Base-by-base conservation (phyloP, 2,113 vertebrate species). In the Trichomycterus rosablanca region DNA sequence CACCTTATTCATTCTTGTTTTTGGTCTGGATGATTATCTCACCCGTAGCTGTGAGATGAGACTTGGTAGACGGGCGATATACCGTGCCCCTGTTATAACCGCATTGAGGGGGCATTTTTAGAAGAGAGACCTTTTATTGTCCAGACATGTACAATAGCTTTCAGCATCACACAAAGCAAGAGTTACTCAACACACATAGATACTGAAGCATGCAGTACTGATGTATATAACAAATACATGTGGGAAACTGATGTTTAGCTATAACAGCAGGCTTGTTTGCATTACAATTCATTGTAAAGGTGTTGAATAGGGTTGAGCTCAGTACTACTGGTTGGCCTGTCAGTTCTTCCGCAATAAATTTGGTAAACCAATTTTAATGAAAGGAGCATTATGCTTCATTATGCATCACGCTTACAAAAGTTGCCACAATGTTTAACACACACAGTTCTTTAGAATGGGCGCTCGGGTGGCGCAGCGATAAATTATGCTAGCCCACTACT, bases 1-100 rank as follows among this genome's bases (percentile, higher is more conserved):
- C 42, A 77, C 75, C 74, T 81, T 76, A 78, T 72, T 79, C 72
- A 71, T 57, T 61, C 48, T 51, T 58, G 61, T 65, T 51, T 55
- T 43, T 30, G 26, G 66, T n/a, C 62, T 63, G 26, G 49, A 69
- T 57, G 67, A 73, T 72, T 68, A 68, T 59, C 50, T 32, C 53
- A 26, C 61, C 24, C 18, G 24, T 16, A 45, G 56, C 66, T 73
- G 43, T 61, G 56, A 37, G 30, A 35, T 32, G 32, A 5, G 5
- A 54, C 10, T 46, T 58, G 52, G 20, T 43, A 67, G 64, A 72
- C 52, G 32, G 43, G 14, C 37, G 45, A 69, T 52, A 56, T 37
- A 61, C 62, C 49, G 32, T 49, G 22, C 55, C 24, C 14, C 48
- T 52, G 22, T 59, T 64, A 45, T 44, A 56, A 45, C 49, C 50